These are phyloP conservation scores for Melinaea marsaeus DNA, from an alignment of 2,888 invertebrate species.

Conservation along the genomic window DNA sequence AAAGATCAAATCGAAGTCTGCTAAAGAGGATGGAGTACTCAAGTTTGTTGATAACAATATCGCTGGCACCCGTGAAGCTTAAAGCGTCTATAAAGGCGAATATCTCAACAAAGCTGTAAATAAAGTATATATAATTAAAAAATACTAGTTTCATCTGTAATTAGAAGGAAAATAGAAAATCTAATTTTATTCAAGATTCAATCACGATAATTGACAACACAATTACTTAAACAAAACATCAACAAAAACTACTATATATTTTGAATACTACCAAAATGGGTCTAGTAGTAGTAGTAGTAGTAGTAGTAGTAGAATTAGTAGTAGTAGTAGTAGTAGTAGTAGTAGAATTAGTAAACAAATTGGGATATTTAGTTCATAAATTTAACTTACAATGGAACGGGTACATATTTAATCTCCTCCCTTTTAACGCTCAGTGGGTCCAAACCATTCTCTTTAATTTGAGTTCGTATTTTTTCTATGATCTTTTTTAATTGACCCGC, in stretches of 20 bases:
- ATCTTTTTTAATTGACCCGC: slow-evolving; percentile 31
- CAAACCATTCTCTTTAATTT: slow-evolving; percentile 44
- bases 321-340: too few species aligned
- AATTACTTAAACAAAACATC: too few species aligned
- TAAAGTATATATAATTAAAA: slow-evolving; percentile 4
- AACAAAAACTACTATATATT: too few species aligned
- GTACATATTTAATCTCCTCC: slow-evolving; percentile 29
- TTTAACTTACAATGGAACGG: slow-evolving; percentile 53
- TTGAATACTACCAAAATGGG: too few species aligned
- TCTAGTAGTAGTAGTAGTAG: too few species aligned
- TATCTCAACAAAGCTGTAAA: slow-evolving; percentile 44
- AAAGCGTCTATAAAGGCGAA: slow-evolving; percentile 37
- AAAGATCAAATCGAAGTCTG: slow-evolving; percentile 46
- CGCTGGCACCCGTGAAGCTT: slow-evolving; percentile 44
- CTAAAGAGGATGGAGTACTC: slow-evolving; percentile 38
- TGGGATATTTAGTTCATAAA: too few species aligned
- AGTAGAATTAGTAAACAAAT: too few species aligned
- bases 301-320: too few species aligned
- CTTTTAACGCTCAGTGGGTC: slow-evolving; percentile 45
- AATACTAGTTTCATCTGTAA: too few species aligned
- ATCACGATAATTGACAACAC: too few species aligned
- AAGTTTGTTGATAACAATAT: slow-evolving; percentile 50
- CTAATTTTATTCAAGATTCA: too few species aligned
- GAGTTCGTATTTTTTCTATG: slow-evolving; percentile 41
- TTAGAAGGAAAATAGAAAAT: too few species aligned